Evolutionary conservation across 2,888 invertebrate genomes (phyloP), one percentile per base, ranked within the genome.

Genomic region (Ormyrus pomaceus): DNA sequence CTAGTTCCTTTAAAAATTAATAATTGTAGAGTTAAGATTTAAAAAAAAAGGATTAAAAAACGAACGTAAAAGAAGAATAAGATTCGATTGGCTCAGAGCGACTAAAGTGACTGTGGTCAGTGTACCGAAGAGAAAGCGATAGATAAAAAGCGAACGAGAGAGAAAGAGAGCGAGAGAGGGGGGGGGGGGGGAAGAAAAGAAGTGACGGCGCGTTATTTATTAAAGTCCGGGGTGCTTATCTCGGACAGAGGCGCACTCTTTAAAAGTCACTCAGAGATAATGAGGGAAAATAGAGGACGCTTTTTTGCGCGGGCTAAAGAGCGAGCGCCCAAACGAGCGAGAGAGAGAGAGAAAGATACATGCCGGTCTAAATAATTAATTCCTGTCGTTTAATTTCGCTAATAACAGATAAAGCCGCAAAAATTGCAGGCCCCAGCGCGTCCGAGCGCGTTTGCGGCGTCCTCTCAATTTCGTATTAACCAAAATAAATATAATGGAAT

Each of bases 191-290:
- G 19, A 19, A 19, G 19, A 19, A 19, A 19, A 19, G 19, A 19
- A 19, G 19, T 19, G 19, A 19, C 19, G 19, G 59, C 50, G 48
- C 65, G 74, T 78, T 81, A 81, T 81, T 81, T 81, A 81, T 81
- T 74, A 81, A 81, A 81, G 77, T 78, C 61, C 46, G 11, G 55
- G 45, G 51, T 51, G 74, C 77, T 77, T 81, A 81, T 81, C 81
- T 78, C 61, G 55, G 61, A 19, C 51, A 45, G 11, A 58, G 10
- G 50, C 61, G 53, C 46, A 59, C 77, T 78, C 78, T 81, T 81
- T 78, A 78, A 81, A 81, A 81, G 74, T 81, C 77, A 75, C 77
- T 81, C 71, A 53, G 77, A 78, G 77, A 78, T 81, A 81, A 81
- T 81, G 81, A 75, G 74, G 46, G 65, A 74, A 77, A 81, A 81